These are phyloP conservation scores for Elgaria multicarinata DNA, from an alignment of 2,113 vertebrate species.

Conservation along the genomic window DNA sequence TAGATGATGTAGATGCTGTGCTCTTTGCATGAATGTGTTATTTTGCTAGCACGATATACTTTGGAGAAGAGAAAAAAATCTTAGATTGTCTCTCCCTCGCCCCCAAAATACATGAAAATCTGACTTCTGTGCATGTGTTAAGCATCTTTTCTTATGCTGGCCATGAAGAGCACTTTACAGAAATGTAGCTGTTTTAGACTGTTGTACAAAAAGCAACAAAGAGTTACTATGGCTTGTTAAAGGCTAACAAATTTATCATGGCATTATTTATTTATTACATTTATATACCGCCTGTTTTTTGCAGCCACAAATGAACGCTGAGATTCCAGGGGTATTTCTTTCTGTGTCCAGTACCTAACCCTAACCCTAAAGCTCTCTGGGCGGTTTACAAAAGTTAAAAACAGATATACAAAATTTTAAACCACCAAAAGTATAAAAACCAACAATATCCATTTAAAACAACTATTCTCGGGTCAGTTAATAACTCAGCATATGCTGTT, in stretches of 20 bases:
- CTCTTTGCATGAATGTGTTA: no score
- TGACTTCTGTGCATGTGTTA: fast-evolving
- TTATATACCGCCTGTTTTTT: background rate
- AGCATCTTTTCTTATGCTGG: background rate
- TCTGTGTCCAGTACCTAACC: background rate
- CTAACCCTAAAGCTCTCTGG: no score
- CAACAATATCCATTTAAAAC: no score
- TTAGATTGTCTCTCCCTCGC: background rate
- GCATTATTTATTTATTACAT: no score
- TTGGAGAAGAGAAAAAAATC: background rate
- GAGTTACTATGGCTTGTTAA: background rate
- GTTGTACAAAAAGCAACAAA: background rate
- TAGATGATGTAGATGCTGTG: background rate
- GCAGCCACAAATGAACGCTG: background rate
- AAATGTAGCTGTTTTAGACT: background rate
- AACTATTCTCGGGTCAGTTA: no score
- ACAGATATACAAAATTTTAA: no score
- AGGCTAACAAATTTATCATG: background rate
- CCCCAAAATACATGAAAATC: background rate
- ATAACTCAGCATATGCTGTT: no score
- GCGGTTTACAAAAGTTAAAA: no score
- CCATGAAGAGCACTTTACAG: background rate
- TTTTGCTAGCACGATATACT: no score
- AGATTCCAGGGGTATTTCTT: background rate
- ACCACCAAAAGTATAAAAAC: no score